phyloP scores from a whole-genome alignment of 2,113 vertebrate genomes.

The Ophthalmolycus amberensis region DNA sequence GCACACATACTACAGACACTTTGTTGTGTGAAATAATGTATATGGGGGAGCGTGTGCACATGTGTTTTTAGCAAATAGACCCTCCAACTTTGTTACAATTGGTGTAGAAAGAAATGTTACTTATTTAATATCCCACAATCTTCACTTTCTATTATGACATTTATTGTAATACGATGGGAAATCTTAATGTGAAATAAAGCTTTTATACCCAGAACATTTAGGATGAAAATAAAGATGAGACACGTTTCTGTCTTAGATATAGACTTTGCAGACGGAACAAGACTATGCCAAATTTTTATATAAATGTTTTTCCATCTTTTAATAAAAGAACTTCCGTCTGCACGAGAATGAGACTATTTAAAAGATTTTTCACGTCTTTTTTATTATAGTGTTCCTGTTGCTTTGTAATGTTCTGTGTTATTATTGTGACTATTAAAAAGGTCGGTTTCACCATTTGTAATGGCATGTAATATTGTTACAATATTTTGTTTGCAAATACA shows the following conservation, averaged over 20 bases:
- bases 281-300: background rate
- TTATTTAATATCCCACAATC: background rate
- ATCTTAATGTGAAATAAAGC: slow-evolving; percentile 12
- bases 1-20: background rate
- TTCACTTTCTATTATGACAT: slow-evolving; percentile 8
- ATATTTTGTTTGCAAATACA: slow-evolving; percentile 15
- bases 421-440: slow-evolving; percentile 2
- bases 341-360: background rate
- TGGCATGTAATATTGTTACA: slow-evolving; percentile 13
- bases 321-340: background rate
- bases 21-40: background rate
- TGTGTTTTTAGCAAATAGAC: background rate
- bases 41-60: background rate
- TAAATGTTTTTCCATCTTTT: background rate
- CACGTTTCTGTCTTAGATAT: background rate
- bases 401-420: slow-evolving; percentile 20
- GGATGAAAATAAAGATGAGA: background rate
- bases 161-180: slow-evolving; percentile 3
- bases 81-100: background rate
- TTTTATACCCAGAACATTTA: background rate
- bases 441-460: slow-evolving; percentile 18
- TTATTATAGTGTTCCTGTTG: slow-evolving; percentile 1
- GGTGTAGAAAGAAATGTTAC: background rate
- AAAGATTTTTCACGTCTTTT: slow-evolving; percentile 7
- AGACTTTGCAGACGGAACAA: slow-evolving; percentile 19